phyloP scores from a whole-genome alignment of 2,113 vertebrate species.

The Stictonetta naevosa region DNA sequence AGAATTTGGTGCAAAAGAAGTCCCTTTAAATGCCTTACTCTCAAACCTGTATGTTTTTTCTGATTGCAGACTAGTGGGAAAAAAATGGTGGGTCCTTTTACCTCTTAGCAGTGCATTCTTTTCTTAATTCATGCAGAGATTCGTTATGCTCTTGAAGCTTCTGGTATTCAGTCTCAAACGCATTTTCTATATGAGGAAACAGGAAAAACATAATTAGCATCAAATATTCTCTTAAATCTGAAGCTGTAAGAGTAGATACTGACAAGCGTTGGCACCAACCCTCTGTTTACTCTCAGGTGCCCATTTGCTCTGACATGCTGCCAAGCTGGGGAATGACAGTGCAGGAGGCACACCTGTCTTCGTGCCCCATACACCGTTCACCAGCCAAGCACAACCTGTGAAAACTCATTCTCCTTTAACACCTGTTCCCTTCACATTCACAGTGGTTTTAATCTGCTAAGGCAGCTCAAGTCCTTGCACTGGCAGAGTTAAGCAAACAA shows the following conservation, averaged over 20 bases:
- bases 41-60: not conserved
- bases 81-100: slow-evolving; percentile 61
- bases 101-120: slow-evolving; percentile 97
- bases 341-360: not conserved
- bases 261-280: not conserved
- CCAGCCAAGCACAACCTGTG: not conserved
- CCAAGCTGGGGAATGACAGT: not conserved
- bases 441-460: not conserved
- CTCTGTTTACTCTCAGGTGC: not conserved
- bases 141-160: slow-evolving; percentile 87
- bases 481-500: not conserved
- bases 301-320: not conserved
- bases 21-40: not conserved
- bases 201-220: not conserved
- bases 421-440: too few relatives aligned
- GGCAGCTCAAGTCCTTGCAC: not conserved
- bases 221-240: not conserved
- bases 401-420: not conserved
- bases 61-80: not conserved
- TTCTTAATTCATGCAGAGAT: slow-evolving; percentile 86
- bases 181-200: slow-evolving; percentile 78
- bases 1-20: not conserved
- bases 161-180: slow-evolving; percentile 83
- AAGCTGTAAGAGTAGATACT: not conserved
- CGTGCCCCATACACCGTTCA: not conserved